Conservation (phyloP, 2,797 vertebrate genomes). For the Malacoraja senta region DNA sequence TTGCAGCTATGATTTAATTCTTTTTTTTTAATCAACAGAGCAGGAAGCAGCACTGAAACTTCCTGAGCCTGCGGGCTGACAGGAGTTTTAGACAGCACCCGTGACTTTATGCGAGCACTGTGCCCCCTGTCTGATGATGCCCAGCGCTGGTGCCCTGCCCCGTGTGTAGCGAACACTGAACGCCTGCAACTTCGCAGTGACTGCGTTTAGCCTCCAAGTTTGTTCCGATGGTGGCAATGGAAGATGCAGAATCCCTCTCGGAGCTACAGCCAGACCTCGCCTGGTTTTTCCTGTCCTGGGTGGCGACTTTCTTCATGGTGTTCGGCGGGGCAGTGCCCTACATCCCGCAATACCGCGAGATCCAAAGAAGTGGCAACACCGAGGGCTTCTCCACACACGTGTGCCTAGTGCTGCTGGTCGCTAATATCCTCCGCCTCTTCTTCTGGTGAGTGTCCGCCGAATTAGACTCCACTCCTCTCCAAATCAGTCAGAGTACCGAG, state of each 20-base stretch:
- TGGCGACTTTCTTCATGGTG: conserved; percentile 66
- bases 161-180: neutral
- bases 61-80: neutral
- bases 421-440: conserved; percentile 72
- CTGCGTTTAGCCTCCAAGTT: neutral
- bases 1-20: neutral
- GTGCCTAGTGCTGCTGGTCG: conserved; percentile 68
- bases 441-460: conserved; percentile 62
- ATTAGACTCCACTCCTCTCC: too few species aligned
- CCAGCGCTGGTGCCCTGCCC: too few species aligned
- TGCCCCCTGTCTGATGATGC: neutral
- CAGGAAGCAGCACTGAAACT: conserved; percentile 20
- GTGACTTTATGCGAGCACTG: neutral
- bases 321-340: conserved; percentile 68
- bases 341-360: conserved; percentile 71
- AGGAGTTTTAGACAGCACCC: neutral
- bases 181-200: neutral
- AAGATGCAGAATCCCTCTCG: neutral
- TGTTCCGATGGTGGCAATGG: neutral
- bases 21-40: neutral
- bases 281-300: conserved; percentile 60
- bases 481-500: too few species aligned
- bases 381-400: conserved; percentile 73
- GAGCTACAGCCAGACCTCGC: conserved; percentile 50
- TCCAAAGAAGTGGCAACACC: conserved; percentile 58